A percentile compares a stretch with the other conserved stretches of the same genome.
Conservation (phyloP, 2,113 vertebrate genomes). For the Daphoenositta chrysoptera region DNA sequence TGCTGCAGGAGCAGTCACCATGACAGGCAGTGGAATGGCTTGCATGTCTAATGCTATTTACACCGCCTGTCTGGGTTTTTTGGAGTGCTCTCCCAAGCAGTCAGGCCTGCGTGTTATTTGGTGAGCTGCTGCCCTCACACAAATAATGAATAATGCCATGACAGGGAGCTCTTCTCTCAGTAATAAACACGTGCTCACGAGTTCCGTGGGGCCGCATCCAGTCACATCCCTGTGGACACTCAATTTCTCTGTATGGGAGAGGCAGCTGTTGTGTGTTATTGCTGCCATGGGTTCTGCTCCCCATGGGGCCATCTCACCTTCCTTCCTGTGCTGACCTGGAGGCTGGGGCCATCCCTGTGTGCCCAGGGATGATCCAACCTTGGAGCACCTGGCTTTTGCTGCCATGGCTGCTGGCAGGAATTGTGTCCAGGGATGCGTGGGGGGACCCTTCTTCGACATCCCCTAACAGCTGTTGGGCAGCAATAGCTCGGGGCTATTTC, state of each 20-base stretch:
- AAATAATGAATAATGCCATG: not conserved
- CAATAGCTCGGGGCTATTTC: not conserved
- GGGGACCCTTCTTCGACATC: not conserved
- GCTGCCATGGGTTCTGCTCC: not conserved
- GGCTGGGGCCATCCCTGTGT: not conserved
- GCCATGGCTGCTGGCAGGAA: not conserved
- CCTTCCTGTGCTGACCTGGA: not conserved
- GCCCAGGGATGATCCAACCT: rapidly evolving
- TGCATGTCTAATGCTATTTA: not conserved
- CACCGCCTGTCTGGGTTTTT: not conserved
- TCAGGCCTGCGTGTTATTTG: not conserved
- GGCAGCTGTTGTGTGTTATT: not conserved
- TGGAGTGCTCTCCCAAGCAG: not conserved
- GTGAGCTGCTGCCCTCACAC: not conserved
- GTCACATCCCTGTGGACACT: not conserved
- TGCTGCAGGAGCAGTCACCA: not conserved
- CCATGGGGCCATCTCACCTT: rapidly evolving
- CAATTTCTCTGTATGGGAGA: rapidly evolving
- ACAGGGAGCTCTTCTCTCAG: not conserved
- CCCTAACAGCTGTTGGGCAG: not conserved
- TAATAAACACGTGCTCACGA: not conserved
- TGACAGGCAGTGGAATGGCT: not conserved
- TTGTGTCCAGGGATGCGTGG: rapidly evolving
- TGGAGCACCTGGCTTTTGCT: rapidly evolving
- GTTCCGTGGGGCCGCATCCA: not conserved